phyloP scores from a whole-genome alignment of 1,140 invertebrate species.

The Paralvinella palmiformis region DNA sequence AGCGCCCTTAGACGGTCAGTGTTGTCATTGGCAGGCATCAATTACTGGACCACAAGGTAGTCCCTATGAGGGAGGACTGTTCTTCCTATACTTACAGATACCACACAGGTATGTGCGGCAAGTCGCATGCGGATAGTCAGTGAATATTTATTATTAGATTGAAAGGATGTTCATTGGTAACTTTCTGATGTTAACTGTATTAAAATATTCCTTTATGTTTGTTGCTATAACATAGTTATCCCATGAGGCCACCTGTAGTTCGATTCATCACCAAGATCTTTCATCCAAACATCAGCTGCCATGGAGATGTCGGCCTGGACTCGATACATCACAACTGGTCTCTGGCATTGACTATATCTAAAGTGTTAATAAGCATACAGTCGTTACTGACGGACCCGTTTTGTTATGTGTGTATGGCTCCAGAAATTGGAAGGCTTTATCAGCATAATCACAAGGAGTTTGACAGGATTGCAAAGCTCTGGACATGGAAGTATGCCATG shows the following conservation, averaged over 20 bases:
- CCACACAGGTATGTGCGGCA: constrained; percentile 58
- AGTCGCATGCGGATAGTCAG: neutral
- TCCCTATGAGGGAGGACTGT: constrained; percentile 59
- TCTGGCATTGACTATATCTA: constrained; percentile 82
- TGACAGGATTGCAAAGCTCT: constrained; percentile 73
- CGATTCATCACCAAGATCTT: constrained; percentile 65
- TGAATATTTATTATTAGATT: neutral
- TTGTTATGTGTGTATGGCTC: constrained; percentile 87
- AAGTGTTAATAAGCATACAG: constrained; percentile 61
- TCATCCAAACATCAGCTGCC: constrained; percentile 89
- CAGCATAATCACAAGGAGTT: constrained; percentile 67
- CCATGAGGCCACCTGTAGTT: constrained; percentile 82
- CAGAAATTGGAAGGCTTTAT: constrained; percentile 75
- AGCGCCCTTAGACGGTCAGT: constrained; percentile 67
- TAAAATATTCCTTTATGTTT: neutral
- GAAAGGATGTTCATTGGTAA: too few species aligned
- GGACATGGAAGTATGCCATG: constrained; percentile 93
- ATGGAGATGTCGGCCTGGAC: constrained; percentile 93
- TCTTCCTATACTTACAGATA: constrained; percentile 70
- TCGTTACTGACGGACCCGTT: constrained; percentile 89
- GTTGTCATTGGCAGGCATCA: constrained; percentile 49
- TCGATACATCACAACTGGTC: constrained; percentile 95
- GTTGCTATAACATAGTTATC: constrained; percentile 63
- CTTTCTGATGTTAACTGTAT: too few species aligned
- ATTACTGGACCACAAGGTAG: constrained; percentile 48